Evolutionary conservation across 2,888 invertebrate species (phyloP).

Genomic region (Punctoribates punctum): DNA sequence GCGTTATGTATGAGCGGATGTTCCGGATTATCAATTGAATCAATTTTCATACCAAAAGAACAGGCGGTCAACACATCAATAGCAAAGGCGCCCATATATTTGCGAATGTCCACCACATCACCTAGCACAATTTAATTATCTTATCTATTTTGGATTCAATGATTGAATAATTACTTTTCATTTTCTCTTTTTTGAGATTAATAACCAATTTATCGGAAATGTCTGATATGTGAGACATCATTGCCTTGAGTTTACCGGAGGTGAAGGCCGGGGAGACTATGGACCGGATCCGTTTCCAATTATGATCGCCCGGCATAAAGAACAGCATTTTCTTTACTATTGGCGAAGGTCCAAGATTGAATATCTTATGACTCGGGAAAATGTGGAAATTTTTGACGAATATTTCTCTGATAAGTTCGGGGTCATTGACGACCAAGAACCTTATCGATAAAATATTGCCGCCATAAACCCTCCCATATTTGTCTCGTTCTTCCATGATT

Average conservation of each 20-base stretch:
- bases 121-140: constrained; percentile 5
- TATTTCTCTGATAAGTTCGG: constrained; percentile 2
- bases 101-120: constrained; percentile 9
- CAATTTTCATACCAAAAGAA: constrained; percentile 36
- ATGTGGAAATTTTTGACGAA: constrained; percentile 34
- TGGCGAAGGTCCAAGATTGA: neutral
- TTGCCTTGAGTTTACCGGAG: constrained; percentile 32
- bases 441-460: neutral
- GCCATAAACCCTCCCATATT: constrained; percentile 32
- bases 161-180: neutral
- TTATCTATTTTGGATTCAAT: neutral
- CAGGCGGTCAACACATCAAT: constrained; percentile 39
- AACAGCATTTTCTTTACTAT: neutral
- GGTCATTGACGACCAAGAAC: constrained; percentile 6
- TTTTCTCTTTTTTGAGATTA: constrained; percentile 8
- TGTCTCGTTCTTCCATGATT: too few species aligned
- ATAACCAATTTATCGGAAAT: constrained; percentile 34
- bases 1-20: constrained; percentile 38
- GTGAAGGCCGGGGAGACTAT: constrained; percentile 36
- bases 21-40: constrained; percentile 35
- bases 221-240: constrained; percentile 25
- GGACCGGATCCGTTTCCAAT: constrained; percentile 33
- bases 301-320: constrained; percentile 27
- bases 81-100: constrained; percentile 30
- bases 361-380: constrained; percentile 27